phyloP scores from a whole-genome alignment of 2,888 invertebrate species.

The Drosophila robusta region DNA sequence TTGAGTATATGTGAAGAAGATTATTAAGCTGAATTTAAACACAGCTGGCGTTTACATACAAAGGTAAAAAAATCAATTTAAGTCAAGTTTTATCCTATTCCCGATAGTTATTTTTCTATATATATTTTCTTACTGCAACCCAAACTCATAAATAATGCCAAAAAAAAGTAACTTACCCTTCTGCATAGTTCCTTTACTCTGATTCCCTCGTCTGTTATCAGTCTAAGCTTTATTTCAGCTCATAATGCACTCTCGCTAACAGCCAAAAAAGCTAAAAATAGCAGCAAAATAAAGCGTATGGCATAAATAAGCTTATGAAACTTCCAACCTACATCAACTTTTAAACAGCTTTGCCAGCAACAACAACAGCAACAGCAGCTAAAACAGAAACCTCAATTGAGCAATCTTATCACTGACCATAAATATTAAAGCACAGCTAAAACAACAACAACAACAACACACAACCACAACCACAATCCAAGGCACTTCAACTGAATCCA shows the following conservation, averaged over 20 bases:
- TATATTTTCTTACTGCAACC: no score
- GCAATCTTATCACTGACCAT: slow-evolving; percentile 77
- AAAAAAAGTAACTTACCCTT: not conserved
- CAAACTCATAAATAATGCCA: slow-evolving; percentile 5
- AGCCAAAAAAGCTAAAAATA: slow-evolving; percentile 32
- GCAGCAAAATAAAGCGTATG: slow-evolving; percentile 7
- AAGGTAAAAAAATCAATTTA: no score
- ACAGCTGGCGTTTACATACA: not conserved
- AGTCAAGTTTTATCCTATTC: no score
- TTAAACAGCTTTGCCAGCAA: slow-evolving; percentile 34
- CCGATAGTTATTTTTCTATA: no score
- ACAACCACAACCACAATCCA: slow-evolving; percentile 43
- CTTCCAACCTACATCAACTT: slow-evolving; percentile 77
- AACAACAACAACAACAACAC: slow-evolving; percentile 27
- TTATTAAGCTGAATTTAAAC: not conserved
- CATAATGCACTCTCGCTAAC: slow-evolving; percentile 30
- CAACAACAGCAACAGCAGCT: slow-evolving; percentile 10
- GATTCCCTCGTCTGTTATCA: slow-evolving; percentile 17
- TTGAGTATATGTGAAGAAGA: not conserved
- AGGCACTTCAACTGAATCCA: slow-evolving; percentile 28
- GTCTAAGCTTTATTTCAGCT: slow-evolving; percentile 46
- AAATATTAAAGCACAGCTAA: slow-evolving; percentile 60
- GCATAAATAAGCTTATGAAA: slow-evolving; percentile 63
- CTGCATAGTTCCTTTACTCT: not conserved
- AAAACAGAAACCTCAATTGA: slow-evolving; percentile 64